Base-by-base conservation (phyloP, 1,140 invertebrate species). In the Drosophila virilis region DNA sequence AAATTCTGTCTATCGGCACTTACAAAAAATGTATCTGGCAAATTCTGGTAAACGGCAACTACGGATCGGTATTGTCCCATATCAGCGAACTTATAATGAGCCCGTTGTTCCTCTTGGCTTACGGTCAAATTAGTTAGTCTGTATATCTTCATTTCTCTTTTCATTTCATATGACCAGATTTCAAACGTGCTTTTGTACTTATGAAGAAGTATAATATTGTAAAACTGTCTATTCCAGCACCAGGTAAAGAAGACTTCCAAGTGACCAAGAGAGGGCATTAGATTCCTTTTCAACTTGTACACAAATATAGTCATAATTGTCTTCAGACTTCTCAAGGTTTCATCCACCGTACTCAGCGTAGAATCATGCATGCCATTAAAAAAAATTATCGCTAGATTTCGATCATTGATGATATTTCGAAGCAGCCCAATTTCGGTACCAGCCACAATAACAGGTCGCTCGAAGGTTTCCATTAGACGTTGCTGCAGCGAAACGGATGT, bases 11-110 rank as follows among this genome's bases (percentile, higher is more conserved):
- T 10, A 48, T 8, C 0, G 8, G 7, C 15, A 58, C 69, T 58
- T 66, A 66, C 62, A 54, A 66, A 8, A 38, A 58, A 66, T 8
- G 33, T 32, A 10, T 58, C 54, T 2, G 69, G 45, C 1, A 37
- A 1, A 22, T 0, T 35, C 1, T 42, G n/a, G 33, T 2, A 35
- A 57, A 51, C 5, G 1, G 22, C 51, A 57, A 71, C 13, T 8
- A 13, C 8, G 1, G 6, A 5, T 45, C 37, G 17, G 5, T 2
- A 10, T 7, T 37, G 15, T 12, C 1, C 15, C 12, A n/a, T 8
- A 5, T 13, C 2, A 0, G 5, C 6, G 1, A 35, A 0, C 4
- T 46, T 35, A 32, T 28, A 28, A 55, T 40, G 0, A 17, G 9
- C 15, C 4, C 12, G 6, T 9, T 15, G 8, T 1, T 35, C 13